Base-by-base conservation (phyloP, 2,113 vertebrate species). In the Bos javanicus region DNA sequence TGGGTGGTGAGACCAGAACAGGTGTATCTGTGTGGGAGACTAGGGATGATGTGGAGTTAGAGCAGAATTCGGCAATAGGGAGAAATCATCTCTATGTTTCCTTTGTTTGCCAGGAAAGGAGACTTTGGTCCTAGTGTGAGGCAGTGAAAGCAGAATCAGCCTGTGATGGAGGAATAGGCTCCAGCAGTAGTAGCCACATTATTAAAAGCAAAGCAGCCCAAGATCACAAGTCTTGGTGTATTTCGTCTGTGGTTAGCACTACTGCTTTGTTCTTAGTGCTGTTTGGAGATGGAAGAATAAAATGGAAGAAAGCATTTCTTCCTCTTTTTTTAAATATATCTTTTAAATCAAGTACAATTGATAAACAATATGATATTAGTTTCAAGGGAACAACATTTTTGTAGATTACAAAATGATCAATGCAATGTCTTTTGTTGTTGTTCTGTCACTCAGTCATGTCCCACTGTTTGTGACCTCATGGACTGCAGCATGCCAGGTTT, bases 201-300 rank as follows among this genome's bases (percentile, higher is more conserved):
- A 83, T 36, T 16, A 56, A 78, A 92, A 90, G 33, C 21, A 95
- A 91, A 94, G 4, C 10, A 62, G 2, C 28, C 57, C 1, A 17
- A 39, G 25, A 54, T 52, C 13, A 46, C 7, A 39, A 14, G 23
- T 2, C 1, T 15, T 1, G 0, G 10, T 52, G 39, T 3, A 26
- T 81, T 19, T 25, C 14, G 1, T n/a, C 33, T 15, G 28, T 23
- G 30, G 28, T 13, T 64, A 46, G 30, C 23, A n/a, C 5, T 13
- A 12, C 4, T 28, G 23, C 2, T 28, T 81, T 12, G 4, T 33
- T 50, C 11, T 64, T 6, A 50, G 19, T 36, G 33, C 1, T 39
- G 3, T 59, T 80, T 87, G 54, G 7, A 80, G 4, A 12, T 62
- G 26, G 23, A 80, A 64, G 6, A 3, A 5, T 52, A 14, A 11